These are phyloP conservation scores for Lateolabrax maculatus DNA, from an alignment of 2,797 vertebrate species.

Conservation along the genomic window DNA sequence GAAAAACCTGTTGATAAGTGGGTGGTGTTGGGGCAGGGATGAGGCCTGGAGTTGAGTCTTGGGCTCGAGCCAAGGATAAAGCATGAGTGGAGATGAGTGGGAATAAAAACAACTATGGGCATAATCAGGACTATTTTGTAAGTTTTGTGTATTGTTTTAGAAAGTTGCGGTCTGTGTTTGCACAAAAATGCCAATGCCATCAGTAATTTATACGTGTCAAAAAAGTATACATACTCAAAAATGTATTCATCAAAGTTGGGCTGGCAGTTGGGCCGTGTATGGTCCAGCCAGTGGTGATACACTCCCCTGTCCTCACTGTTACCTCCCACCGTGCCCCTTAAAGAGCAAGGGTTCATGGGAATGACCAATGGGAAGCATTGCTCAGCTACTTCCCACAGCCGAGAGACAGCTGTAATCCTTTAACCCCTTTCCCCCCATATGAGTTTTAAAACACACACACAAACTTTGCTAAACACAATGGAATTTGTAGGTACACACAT, in stretches of 20 bases:
- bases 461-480: conserved; percentile 66
- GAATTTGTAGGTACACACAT: conserved; percentile 71
- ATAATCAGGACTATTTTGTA: conserved; percentile 9
- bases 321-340: conserved; percentile 88
- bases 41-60: conserved; percentile 47
- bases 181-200: conserved; percentile 16
- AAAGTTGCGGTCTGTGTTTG: conserved; percentile 16
- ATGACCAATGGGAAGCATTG: conserved; percentile 94
- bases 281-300: conserved; percentile 77
- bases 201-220: conserved; percentile 24
- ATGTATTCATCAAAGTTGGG: conserved; percentile 33
- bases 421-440: conserved; percentile 83
- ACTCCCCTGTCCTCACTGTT: conserved; percentile 77
- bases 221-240: not conserved
- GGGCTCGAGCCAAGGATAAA: conserved; percentile 37
- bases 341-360: conserved; percentile 95
- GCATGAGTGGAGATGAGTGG: conserved; percentile 26
- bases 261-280: conserved; percentile 80
- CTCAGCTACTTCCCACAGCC: conserved; percentile 96
- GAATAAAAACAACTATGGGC: conserved; percentile 22
- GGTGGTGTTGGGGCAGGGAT: conserved; percentile 71
- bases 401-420: conserved; percentile 95
- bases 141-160: conserved; percentile 12
- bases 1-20: conserved; percentile 89
- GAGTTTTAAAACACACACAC: conserved; percentile 74